Conservation (phyloP, 2,113 vertebrate genomes). For the Carettochelys insculpta region DNA sequence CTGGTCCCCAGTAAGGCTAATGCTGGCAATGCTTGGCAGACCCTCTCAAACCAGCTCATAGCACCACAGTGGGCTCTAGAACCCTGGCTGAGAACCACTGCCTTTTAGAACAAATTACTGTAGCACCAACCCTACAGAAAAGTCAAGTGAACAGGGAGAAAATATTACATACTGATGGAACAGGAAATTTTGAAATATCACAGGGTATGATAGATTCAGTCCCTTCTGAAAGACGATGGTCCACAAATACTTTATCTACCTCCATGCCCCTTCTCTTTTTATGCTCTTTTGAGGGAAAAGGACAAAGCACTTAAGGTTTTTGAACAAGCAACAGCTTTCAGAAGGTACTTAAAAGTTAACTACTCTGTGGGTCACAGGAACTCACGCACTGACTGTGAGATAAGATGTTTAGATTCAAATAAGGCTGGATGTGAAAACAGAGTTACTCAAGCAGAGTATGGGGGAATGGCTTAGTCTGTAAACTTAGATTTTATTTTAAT, state of each 20-base stretch:
- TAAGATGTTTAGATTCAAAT: fast-evolving
- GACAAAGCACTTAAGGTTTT: fast-evolving
- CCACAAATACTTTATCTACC: background rate
- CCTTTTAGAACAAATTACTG: background rate
- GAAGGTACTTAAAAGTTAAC: background rate
- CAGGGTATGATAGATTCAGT: background rate
- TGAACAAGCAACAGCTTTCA: background rate
- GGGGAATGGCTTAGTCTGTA: background rate
- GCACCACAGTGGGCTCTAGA: too few species aligned
- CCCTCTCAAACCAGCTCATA: too few species aligned
- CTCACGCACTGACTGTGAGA: background rate
- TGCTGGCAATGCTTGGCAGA: too few species aligned
- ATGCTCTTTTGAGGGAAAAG: background rate
- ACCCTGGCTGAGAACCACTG: too few species aligned
- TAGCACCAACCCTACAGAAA: background rate
- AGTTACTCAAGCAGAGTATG: background rate
- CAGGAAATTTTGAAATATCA: background rate
- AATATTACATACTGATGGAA: background rate
- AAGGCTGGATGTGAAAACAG: background rate
- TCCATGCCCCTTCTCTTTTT: background rate
- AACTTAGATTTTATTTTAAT: background rate
- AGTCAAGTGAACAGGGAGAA: fast-evolving
- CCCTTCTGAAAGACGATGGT: background rate
- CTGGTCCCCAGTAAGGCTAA: too few species aligned
- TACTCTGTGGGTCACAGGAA: background rate